Evolutionary conservation across 2,113 vertebrate genomes (phyloP), one percentile per base, ranked within the genome.

Genomic region (Carollia perspicillata): DNA sequence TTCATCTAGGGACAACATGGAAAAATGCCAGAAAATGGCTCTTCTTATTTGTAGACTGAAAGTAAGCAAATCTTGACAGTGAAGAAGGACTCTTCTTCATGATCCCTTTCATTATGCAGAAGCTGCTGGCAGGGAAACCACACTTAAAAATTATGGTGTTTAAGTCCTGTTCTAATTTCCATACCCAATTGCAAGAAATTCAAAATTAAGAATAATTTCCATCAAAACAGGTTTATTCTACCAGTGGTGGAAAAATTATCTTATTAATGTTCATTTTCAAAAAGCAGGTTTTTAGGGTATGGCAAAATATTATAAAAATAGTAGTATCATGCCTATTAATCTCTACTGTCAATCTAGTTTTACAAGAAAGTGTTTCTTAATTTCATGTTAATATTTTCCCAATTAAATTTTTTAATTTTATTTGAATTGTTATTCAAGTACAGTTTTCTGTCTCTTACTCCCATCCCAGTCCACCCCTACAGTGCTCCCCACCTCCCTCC

Each of bases 161-260:
- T 80, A 63, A 60, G 10, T 58, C 69, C 6, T 65, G 13, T 65
- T 78, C 37, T 90, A 90, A 90, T 88, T 86, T 85, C 77, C 33
- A 93, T 35, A 63, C 1, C 22, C 28, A 77, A 79, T 68, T 93
- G 81, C 37, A 97, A 89, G 40, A 84, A 83, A 93, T 85, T 91
- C 33, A 95, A 88, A 95, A 71, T 68, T 42, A 83, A 60, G 33
- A 86, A 30, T 86, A 74, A 94, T 84, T 84, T 47, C 63, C 23
- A 33, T 80, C 26, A 95, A 89, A 96, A 95, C 88, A 80, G 14
- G 7, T 80, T 87, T 92, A 55, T 86, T 90, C 44, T 51, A 40
- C 40, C 6, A 88, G 18, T 28, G 20, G 14, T 3, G 13, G 14
- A 14, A 60, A 66, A 42, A 13, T 12, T 8, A 69, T 69, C 86